These are phyloP conservation scores for Gallinago stenura DNA, from an alignment of 2,797 vertebrate genomes.

Conservation along the genomic window DNA sequence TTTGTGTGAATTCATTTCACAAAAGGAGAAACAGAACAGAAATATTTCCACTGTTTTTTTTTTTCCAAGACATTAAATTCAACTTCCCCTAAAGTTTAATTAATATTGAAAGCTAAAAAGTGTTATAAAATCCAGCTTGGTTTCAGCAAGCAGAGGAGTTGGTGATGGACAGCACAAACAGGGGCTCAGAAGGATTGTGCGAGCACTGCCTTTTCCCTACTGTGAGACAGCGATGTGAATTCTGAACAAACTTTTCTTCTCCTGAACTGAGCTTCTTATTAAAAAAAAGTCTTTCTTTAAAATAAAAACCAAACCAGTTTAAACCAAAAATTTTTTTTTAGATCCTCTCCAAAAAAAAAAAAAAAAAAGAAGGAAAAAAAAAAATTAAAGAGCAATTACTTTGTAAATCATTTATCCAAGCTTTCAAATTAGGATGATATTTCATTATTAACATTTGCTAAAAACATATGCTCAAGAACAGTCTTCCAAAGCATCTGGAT, in stretches of 20 bases:
- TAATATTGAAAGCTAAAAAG: neutral
- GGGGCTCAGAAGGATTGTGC: neutral
- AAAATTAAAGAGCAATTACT: neutral
- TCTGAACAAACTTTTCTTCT: neutral
- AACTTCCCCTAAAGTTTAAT: neutral
- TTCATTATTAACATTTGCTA: neutral
- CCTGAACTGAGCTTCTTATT: neutral
- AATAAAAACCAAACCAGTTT: neutral
- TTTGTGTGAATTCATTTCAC: neutral
- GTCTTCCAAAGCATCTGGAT: neutral
- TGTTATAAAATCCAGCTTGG: neutral
- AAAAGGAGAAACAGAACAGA: neutral
- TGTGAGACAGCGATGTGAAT: neutral
- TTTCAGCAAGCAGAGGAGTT: neutral
- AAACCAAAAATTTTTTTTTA: neutral
- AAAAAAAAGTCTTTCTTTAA: neutral
- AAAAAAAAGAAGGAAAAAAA: neutral
- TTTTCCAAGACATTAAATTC: neutral
- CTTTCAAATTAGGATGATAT: neutral
- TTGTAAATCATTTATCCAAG: neutral
- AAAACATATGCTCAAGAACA: neutral
- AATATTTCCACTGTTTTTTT: neutral
- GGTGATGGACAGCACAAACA: neutral
- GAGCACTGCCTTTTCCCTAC: neutral
- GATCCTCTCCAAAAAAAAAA: accelerated